Percentiles rank a stretch among this genome's conserved stretches.
These are phyloP conservation scores for Triplophysa yarkandensis DNA, from an alignment of 2,797 vertebrate genomes.

Conservation along the genomic window DNA sequence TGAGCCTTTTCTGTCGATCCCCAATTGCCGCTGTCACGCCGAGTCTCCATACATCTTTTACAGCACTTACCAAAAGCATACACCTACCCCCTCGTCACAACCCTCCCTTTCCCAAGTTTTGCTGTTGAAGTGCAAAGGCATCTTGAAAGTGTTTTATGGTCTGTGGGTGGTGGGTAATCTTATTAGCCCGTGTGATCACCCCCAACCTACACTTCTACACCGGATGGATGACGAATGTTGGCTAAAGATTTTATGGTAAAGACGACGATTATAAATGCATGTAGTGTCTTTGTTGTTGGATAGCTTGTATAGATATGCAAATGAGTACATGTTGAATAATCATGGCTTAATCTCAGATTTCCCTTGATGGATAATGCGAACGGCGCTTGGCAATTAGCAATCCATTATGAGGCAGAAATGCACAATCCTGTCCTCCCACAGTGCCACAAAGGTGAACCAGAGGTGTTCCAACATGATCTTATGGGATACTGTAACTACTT, in stretches of 20 bases:
- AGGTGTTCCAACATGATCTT: not conserved
- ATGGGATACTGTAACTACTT: not conserved
- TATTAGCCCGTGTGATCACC: constrained; percentile 47
- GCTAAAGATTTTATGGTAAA: constrained; percentile 23
- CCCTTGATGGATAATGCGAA: not conserved
- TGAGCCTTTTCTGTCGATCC: constrained; percentile 42
- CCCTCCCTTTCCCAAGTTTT: not conserved
- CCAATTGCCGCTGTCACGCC: constrained; percentile 22
- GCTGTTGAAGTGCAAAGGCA: constrained; percentile 28
- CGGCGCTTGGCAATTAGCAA: not conserved
- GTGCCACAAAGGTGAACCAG: not conserved
- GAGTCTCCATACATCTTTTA: constrained; percentile 26
- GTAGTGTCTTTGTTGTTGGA: constrained; percentile 26
- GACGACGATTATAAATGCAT: constrained; percentile 20
- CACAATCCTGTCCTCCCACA: not conserved
- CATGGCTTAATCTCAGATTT: constrained; percentile 8
- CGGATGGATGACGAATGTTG: constrained; percentile 40
- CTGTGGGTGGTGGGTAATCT: constrained; percentile 50
- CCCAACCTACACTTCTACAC: constrained; percentile 39
- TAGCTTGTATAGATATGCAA: constrained; percentile 11
- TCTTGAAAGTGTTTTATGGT: constrained; percentile 21
- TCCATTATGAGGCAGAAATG: not conserved
- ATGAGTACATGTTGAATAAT: constrained; percentile 2
- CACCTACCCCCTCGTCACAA: not conserved
- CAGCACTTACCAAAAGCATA: constrained; percentile 27